Evolutionary conservation across 2,113 vertebrate genomes (phyloP).

Genomic region (Zeus faber): DNA sequence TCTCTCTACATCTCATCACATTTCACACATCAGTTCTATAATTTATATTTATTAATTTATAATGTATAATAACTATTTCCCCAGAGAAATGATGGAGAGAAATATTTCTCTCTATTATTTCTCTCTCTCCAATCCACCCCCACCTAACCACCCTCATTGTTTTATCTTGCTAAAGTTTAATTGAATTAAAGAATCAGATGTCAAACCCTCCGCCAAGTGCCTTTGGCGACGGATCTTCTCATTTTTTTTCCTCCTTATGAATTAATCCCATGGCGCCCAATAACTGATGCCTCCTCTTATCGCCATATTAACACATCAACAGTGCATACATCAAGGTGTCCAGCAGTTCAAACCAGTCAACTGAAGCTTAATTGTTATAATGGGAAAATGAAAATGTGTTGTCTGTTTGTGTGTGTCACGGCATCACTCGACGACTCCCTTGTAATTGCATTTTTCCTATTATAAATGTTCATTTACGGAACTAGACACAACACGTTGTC

Average conservation of each 20-base stretch:
- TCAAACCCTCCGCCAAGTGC: background rate
- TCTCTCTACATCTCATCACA: no score
- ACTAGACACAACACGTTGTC: no score
- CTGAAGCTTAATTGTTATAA: background rate
- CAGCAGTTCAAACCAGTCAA: conserved; percentile 9
- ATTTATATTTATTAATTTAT: no score
- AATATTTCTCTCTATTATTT: no score
- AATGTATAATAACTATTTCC: no score
- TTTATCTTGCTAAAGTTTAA: conserved; percentile 2
- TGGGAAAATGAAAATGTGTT: background rate
- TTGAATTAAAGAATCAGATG: conserved; percentile 1
- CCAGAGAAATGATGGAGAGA: no score
- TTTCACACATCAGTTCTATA: no score
- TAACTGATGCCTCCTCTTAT: background rate
- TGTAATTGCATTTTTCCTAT: no score
- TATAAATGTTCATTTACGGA: no score
- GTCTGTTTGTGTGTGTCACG: conserved; percentile 33
- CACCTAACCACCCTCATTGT: background rate
- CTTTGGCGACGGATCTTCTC: background rate
- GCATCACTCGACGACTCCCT: conserved; percentile 49
- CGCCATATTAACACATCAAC: conserved; percentile 1
- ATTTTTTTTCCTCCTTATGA: conserved; percentile 5
- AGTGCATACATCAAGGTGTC: background rate
- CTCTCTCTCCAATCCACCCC: background rate
- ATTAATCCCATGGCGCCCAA: conserved; percentile 3